phyloP scores from a whole-genome alignment of 2,797 vertebrate species.

The Syngnathus rostellatus region DNA sequence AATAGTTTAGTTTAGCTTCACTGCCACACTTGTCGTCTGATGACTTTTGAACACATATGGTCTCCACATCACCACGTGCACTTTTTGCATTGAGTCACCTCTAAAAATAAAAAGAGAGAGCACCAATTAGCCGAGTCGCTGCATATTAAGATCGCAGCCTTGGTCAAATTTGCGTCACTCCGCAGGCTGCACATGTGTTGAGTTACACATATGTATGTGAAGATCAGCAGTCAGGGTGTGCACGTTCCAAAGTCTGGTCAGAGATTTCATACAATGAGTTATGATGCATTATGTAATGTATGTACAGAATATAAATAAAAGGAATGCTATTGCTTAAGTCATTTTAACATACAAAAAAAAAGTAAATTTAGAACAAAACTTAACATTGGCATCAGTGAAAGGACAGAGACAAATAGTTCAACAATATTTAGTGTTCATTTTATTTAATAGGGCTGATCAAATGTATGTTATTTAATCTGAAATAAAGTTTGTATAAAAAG shows the following conservation, averaged over 20 bases:
- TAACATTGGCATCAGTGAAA: no score
- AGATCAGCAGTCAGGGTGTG: neutral
- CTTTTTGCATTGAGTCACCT: constrained; percentile 27
- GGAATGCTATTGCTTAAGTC: neutral
- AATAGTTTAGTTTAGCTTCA: neutral
- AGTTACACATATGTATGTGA: neutral
- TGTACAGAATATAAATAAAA: neutral
- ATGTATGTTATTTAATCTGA: no score
- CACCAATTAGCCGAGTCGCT: constrained; percentile 5
- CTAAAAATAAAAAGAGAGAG: constrained; percentile 32
- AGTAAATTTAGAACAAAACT: neutral
- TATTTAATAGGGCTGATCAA: no score
- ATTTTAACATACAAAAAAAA: neutral
- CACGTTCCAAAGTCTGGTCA: neutral
- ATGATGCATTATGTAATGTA: neutral
- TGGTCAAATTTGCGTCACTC: neutral
- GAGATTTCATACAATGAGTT: neutral
- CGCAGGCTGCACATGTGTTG: neutral
- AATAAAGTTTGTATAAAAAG: no score
- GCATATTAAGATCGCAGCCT: neutral
- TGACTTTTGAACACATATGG: constrained; percentile 3
- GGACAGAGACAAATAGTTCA: no score
- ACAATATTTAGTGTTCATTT: no score
- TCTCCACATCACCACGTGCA: constrained; percentile 10
- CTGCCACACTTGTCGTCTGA: neutral